These are phyloP conservation scores for Cliona cf. orientalis DNA, from an alignment of 37 sponge, comb jelly and placozoan genomes.

Conservation along the genomic window DNA sequence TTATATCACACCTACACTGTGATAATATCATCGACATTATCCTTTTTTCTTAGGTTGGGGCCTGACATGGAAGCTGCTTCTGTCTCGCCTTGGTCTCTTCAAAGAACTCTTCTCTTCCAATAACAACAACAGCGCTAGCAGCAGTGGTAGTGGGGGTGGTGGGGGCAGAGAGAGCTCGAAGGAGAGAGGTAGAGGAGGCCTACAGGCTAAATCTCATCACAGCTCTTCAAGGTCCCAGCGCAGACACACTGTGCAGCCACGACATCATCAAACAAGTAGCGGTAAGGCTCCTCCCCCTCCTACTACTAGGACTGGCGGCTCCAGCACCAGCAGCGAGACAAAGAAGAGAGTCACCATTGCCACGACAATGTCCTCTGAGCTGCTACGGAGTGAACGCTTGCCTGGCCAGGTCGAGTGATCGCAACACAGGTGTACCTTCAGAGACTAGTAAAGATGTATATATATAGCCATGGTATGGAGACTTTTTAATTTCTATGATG, in stretches of 20 bases:
- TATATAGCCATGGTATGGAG: no score
- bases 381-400: no score
- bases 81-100: constrained; percentile 52
- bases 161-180: background rate
- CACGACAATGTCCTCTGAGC: no score
- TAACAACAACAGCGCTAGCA: background rate
- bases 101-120: constrained; percentile 45
- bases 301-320: no score
- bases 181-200: background rate
- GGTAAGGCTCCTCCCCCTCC: no score
- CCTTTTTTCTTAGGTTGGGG: constrained; percentile 63
- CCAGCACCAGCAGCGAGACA: background rate
- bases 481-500: no score
- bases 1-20: no score
- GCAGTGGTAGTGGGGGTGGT: background rate
- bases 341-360: background rate
- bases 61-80: constrained; percentile 71
- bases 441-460: background rate
- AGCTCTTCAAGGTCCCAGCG: no score
- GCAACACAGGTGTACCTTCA: no score
- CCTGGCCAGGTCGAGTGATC: no score
- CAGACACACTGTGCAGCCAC: no score
- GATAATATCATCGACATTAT: background rate
- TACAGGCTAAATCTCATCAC: background rate
- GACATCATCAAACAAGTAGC: no score